phyloP scores from a whole-genome alignment of 1,140 invertebrate species.

The Diploscapter pachys region DNA sequence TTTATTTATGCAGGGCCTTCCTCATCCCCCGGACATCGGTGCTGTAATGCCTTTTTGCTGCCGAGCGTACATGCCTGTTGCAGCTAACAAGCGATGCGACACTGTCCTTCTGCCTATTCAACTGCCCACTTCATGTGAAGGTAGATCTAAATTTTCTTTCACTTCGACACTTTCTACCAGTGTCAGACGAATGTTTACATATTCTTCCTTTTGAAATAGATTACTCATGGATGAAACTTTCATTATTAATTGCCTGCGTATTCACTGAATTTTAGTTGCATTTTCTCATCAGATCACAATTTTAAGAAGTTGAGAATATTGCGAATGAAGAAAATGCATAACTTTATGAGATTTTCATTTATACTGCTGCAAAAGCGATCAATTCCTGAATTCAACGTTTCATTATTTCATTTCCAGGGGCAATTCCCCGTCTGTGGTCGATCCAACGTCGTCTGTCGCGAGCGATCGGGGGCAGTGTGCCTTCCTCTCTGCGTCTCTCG shows the following conservation, averaged over 20 bases:
- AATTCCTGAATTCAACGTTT: no score
- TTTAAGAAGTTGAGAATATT: no score
- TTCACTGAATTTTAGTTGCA: no score
- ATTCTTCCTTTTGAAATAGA: no score
- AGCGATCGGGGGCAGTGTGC: background rate
- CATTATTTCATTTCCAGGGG: background rate
- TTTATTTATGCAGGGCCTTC: background rate
- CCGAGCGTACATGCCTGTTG: slow-evolving; percentile 8
- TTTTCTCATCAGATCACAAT: no score
- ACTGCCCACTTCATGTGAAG: slow-evolving; percentile 1
- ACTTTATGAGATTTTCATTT: no score
- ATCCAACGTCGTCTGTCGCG: slow-evolving; percentile 1
- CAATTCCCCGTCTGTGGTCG: slow-evolving; percentile 3
- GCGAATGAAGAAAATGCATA: no score
- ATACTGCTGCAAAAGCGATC: no score
- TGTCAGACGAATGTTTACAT: no score
- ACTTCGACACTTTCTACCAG: no score
- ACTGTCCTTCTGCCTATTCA: background rate
- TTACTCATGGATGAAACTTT: no score
- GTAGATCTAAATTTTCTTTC: background rate
- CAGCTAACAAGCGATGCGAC: slow-evolving; percentile 8
- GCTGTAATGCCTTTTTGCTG: slow-evolving; percentile 5
- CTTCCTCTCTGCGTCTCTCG: background rate
- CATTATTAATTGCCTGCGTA: no score
- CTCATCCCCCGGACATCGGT: slow-evolving; percentile 10